Evolutionary conservation across 2,113 vertebrate genomes (phyloP), one percentile per base, ranked within the genome.

Genomic region (Antechinus stuartii): DNA sequence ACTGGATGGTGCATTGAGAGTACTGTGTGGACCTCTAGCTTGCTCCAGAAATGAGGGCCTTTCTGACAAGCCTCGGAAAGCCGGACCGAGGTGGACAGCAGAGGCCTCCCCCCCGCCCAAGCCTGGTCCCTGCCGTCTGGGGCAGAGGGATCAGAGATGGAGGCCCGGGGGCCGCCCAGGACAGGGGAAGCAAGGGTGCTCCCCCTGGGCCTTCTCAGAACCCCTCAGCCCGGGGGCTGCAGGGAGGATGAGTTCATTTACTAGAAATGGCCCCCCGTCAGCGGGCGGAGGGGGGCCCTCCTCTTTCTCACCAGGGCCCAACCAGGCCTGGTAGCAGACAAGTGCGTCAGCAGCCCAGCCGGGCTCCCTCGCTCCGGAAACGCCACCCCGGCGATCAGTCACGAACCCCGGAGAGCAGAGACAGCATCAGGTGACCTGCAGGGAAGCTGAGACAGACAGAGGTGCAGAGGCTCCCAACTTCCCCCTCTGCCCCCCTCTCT

Each of bases 301-400:
- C 49, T 90, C 90, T 98, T 97, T 98, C 97, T 96, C 97, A 95
- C 96, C 95, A 90, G 5, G 95, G 26, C 6, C 26, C 53, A 57
- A 76, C 35, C 49, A 10, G 89, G 93, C 95, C 90, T n/a, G 94
- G 93, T 92, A 92, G 35, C 25, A 91, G 10, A 97, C 96, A 3
- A 96, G 95, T 89, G 96, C 94, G 46, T 97, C 98, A 93, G 19
- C 84, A 54, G 95, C 27, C 92, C 93, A 27, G 1, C 92, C 95
- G 91, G 47, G 54, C 3, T 19, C 93, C 94, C 96, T 97, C 47
- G 42, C 94, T 96, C 97, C 96, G 98, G 98, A 98, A 98, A 98
- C 93, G 0, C 94, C 93, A 1, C 96, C 8, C n/a, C 1, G 95
- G 68, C 90, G 47, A 92, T 95, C 97, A 96, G 98, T 98, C 98